Evolutionary conservation across 1,140 invertebrate genomes (phyloP), one percentile per base, ranked within the genome.

Genomic region (Drosophila ficusphila): DNA sequence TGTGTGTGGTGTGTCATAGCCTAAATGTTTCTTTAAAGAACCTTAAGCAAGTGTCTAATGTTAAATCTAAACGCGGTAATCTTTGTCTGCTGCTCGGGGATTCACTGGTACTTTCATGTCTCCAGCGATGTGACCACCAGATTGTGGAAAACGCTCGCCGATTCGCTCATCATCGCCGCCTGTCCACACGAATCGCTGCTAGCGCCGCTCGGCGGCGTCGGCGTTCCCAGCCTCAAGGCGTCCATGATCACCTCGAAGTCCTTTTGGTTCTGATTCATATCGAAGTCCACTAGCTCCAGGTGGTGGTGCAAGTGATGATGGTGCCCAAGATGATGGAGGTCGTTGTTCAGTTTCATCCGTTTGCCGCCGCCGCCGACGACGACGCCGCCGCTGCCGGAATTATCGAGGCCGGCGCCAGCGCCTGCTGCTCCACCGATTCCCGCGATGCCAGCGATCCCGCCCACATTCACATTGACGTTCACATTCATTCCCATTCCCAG

Each of bases 91-190:
- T 41, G 21, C 31, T 25, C n/a, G 1, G 16, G 36, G 18, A 18
- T 69, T 91, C 42, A 90, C 70, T 91, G 90, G 68, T 82, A 90
- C 58, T 76, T 92, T 92, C 91, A 95, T 90, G 94, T 95, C 81
- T 95, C 95, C 70, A 95, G 89, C 3, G 94, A 95, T 3, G 95
- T 94, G 23, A 91, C 90, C 3, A 95, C 94, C 46, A 95, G 92
- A 90, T 94, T 95, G 83, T 95, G 95, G 88, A 95, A 95, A 47
- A 94, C 93, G 57, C 93, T 93, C 4, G 94, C 94, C 81, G 95
- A 94, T 52, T 95, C 93, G 70, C 95, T 95, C 79, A 94, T 94
- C 92, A 95, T 94, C 31, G 95, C 94, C 54, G 94, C 92, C 70
- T 95, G 95, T 34, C 94, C 95, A 75, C 94, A 93, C 62, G 77